These are phyloP conservation scores for Leptogaster cylindrica DNA, from an alignment of 2,888 invertebrate genomes.

Conservation along the genomic window DNA sequence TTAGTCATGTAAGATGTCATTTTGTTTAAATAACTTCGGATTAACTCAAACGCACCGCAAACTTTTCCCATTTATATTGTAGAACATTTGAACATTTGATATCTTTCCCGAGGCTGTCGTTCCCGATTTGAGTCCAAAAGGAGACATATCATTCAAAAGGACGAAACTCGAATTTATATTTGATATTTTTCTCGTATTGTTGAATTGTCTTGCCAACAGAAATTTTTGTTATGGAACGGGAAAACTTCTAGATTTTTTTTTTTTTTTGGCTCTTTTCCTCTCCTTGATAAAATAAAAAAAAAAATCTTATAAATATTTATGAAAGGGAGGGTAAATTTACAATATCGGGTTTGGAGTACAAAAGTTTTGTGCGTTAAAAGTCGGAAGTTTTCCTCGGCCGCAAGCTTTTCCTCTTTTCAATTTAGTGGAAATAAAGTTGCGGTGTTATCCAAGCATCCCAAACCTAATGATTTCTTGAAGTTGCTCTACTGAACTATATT, in stretches of 20 bases:
- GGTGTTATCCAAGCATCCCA: background rate
- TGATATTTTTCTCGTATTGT: background rate
- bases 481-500: constrained; percentile 14
- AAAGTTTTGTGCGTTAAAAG: constrained; percentile 23
- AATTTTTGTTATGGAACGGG: background rate
- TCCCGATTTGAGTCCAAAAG: constrained; percentile 5
- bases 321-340: background rate
- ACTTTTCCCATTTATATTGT: constrained; percentile 29
- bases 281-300: no score
- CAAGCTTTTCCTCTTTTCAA: background rate
- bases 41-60: constrained; percentile 20
- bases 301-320: constrained; percentile 30
- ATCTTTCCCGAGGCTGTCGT: background rate
- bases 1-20: no score
- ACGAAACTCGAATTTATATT: background rate
- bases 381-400: constrained; percentile 22
- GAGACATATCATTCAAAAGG: background rate
- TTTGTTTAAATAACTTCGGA: constrained; percentile 23
- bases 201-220: no score
- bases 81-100: constrained; percentile 17
- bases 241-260: background rate
- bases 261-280: background rate
- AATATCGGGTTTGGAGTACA: constrained; percentile 10
- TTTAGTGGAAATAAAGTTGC: constrained; percentile 1
- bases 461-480: constrained; percentile 17